Evolutionary conservation across 2,113 vertebrate genomes (phyloP).

Genomic region (Microcebus griseorufus): DNA sequence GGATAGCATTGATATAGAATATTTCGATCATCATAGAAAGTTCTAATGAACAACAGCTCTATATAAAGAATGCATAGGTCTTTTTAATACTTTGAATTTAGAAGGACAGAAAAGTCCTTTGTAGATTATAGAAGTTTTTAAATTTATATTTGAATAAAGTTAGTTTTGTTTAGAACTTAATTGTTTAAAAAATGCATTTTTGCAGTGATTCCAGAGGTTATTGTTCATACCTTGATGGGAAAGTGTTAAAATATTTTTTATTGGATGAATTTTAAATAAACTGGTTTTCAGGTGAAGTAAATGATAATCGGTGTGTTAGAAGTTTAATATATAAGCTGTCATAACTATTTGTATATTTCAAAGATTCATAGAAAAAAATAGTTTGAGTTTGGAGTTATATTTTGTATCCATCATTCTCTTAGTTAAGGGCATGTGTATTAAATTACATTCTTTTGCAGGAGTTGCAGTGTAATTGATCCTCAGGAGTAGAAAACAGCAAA

Average conservation of each 20-base stretch:
- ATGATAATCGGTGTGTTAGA: background rate
- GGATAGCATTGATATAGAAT: background rate
- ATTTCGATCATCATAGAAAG: background rate
- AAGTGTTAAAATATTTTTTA: background rate
- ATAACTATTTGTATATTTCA: background rate
- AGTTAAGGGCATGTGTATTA: background rate
- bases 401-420: constrained; percentile 3
- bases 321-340: background rate
- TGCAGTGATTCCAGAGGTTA: background rate
- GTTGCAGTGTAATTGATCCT: background rate
- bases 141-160: background rate
- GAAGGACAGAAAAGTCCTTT: background rate
- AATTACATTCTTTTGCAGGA: constrained; percentile 4
- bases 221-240: background rate
- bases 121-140: background rate
- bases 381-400: background rate
- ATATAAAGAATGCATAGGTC: background rate
- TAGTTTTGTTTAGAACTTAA: constrained; percentile 25
- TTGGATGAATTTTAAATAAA: constrained; percentile 4
- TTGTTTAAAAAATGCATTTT: constrained; percentile 36
- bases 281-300: background rate
- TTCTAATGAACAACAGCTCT: background rate
- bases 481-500: background rate
- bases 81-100: constrained; percentile 40
- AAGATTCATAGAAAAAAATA: constrained; percentile 23